phyloP scores from a whole-genome alignment of 1,140 invertebrate species.

The Aradophagus sp. region DNA sequence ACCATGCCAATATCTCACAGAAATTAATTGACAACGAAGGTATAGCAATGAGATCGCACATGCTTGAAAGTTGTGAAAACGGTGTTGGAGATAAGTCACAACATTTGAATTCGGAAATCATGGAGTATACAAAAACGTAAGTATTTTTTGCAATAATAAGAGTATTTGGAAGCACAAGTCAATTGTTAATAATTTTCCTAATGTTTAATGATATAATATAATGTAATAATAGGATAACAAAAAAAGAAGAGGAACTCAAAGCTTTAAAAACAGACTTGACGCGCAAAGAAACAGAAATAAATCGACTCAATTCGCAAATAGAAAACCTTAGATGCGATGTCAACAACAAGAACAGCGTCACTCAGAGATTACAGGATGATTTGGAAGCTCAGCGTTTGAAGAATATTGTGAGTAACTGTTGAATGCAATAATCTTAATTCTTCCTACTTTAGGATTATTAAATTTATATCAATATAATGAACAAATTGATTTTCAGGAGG shows the following conservation, averaged over 20 bases:
- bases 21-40: conserved; percentile 36
- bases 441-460: no score
- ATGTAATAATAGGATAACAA: conserved; percentile 62
- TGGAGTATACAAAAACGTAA: conserved; percentile 63
- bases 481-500: conserved; percentile 73
- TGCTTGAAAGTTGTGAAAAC: conserved; percentile 73
- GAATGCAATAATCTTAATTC: not conserved
- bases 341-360: conserved; percentile 57
- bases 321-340: conserved; percentile 64
- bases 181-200: no score
- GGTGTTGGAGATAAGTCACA: conserved; percentile 71
- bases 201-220: no score
- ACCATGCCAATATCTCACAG: no score
- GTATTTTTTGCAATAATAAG: conserved; percentile 14
- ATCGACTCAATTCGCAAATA: conserved; percentile 70
- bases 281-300: conserved; percentile 71
- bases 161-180: conserved; percentile 2
- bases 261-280: conserved; percentile 64
- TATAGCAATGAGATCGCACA: conserved; percentile 12
- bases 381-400: conserved; percentile 81
- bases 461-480: no score
- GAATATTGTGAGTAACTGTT: conserved; percentile 81
- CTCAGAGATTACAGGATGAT: conserved; percentile 75
- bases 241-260: conserved; percentile 67
- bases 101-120: conserved; percentile 54